Percentiles rank a stretch among this genome's conserved stretches.
These are phyloP conservation scores for Formica selysi DNA, from an alignment of 1,140 invertebrate species.

Conservation along the genomic window DNA sequence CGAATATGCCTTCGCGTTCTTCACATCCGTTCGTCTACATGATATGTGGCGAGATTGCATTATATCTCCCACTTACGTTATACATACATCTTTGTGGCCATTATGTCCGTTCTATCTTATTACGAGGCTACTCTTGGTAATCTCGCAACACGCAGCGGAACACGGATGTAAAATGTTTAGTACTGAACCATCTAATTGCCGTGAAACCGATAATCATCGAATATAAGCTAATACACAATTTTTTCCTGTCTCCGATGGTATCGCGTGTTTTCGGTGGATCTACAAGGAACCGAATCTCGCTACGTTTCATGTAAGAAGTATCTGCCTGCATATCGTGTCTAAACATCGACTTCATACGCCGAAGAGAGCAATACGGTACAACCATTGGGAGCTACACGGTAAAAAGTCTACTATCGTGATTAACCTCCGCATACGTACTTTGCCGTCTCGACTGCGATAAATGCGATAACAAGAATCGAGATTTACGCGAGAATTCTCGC, in stretches of 20 bases:
- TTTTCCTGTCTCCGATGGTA: constrained; percentile 14
- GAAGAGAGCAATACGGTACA: constrained; percentile 1
- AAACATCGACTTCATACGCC: constrained; percentile 33
- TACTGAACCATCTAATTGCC: constrained; percentile 41
- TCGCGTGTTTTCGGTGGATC: constrained; percentile 36
- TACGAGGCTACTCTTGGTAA: not conserved
- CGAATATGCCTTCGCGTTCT: constrained; percentile 17
- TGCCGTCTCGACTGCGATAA: constrained; percentile 34
- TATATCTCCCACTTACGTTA: constrained; percentile 31
- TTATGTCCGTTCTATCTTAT: constrained; percentile 43
- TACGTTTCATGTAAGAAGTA: not conserved
- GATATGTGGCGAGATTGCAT: constrained; percentile 41
- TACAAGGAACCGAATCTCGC: constrained; percentile 9
- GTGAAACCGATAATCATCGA: constrained; percentile 39
- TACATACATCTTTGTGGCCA: not conserved
- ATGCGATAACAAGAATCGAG: constrained; percentile 3
- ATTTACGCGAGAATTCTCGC: constrained; percentile 26
- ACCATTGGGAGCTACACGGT: not conserved
- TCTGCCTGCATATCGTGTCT: constrained; percentile 15
- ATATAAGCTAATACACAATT: constrained; percentile 50
- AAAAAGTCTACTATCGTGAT: constrained; percentile 39
- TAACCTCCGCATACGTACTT: constrained; percentile 40
- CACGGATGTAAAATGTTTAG: constrained; percentile 36
- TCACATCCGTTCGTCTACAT: constrained; percentile 8
- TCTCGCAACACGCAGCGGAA: not conserved